Base-by-base conservation (phyloP, 2,888 invertebrate species). In the Campopleginae sp. region DNA sequence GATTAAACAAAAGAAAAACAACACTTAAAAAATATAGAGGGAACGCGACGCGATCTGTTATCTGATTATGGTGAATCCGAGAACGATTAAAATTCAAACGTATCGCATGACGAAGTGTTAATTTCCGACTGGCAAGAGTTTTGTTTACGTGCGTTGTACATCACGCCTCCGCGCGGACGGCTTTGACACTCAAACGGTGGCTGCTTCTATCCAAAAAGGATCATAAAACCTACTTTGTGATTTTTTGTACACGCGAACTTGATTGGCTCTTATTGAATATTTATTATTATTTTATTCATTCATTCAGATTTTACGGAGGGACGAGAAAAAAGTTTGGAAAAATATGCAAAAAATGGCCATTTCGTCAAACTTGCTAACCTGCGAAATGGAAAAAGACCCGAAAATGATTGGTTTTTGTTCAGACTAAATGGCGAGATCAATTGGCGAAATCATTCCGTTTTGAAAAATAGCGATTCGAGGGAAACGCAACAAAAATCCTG, bases 181-280 rank as follows among this genome's bases (percentile, higher is more conserved):
- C 70, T 74, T 65, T 76, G 74, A 65, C 78, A 82, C 85, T 85
- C 86, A 79, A 86, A 85, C 89, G 85, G 83, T 86, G 89, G 65
- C 65, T 42, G n/a, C 38, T 42, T 42, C 38, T 38, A 65, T 65
- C 65, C 10, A 63, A 31, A 10, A 38, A 42, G 65, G 65, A 38
- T 65, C 65, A 42, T 42, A 65, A 38, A 38, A n/a, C 63, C 2
- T 17, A 63, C 31, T 63, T 63, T 63, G 33, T 33, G 42, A 10
- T 19, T 1, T 33, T 33, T 12, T 33, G 1, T 38, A 38, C 65
- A 65, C 65, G 65, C 65, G 23, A 65, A 19, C 38, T 38, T 63
- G 33, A 63, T 58, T 23, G 14, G 54, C 12, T 58, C 27, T 58
- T 12, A 58, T 58, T 27, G 27, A 58, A 58, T 58, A 27, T 4